A percentile compares a stretch with the other conserved stretches of the same genome.
phyloP scores from a whole-genome alignment of 2,888 invertebrate species.

The Dioctria rufipes region DNA sequence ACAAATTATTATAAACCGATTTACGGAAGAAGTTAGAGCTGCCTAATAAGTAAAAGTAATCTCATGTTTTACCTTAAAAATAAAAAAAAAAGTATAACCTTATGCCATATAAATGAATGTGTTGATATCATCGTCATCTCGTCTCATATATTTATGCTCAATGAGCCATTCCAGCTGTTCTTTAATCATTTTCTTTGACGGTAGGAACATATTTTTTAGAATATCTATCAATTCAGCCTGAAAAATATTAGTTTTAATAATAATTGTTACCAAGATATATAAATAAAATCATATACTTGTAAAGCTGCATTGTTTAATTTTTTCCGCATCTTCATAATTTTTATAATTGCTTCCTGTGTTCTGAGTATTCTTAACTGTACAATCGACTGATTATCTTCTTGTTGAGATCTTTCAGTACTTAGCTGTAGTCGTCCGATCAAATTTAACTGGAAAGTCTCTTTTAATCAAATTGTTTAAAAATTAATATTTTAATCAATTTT shows the following conservation, averaged over 20 bases:
- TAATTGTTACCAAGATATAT: neutral
- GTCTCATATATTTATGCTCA: conserved; percentile 97
- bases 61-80: neutral
- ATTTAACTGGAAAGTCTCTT: conserved; percentile 77
- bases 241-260: conserved; percentile 58
- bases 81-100: conserved; percentile 57
- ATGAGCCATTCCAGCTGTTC: conserved; percentile 99
- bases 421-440: conserved; percentile 95
- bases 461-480: neutral
- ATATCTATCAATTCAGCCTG: conserved; percentile 97
- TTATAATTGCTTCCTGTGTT: conserved; percentile 97
- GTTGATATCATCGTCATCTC: conserved; percentile 98
- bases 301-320: conserved; percentile 93
- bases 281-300: conserved; percentile 73
- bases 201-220: conserved; percentile 98
- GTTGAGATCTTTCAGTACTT: conserved; percentile 94
- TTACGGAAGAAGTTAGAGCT: conserved; percentile 12
- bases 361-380: conserved; percentile 95
- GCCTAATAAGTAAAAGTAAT: conserved; percentile 24
- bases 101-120: conserved; percentile 98
- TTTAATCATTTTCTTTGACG: conserved; percentile 99
- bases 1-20: conserved; percentile 1
- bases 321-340: conserved; percentile 99
- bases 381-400: conserved; percentile 99
- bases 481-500: neutral